These are phyloP conservation scores for Caenorhabditis inopinata DNA, from an alignment of 1,140 invertebrate genomes.

Conservation along the genomic window DNA sequence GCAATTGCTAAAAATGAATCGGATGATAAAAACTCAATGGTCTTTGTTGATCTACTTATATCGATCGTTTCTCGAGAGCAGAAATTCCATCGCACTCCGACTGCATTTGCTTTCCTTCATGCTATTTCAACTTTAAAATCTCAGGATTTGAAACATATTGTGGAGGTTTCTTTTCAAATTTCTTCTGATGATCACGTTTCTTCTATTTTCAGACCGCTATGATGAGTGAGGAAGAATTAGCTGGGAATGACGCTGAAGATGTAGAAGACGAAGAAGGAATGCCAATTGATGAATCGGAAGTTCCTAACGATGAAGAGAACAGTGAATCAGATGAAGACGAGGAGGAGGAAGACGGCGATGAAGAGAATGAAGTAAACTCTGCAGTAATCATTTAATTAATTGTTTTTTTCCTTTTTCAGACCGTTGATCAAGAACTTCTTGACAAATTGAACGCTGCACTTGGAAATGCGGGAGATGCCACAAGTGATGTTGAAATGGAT, in stretches of 20 bases:
- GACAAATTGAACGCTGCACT: constrained; percentile 17
- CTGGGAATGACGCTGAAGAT: constrained; percentile 5
- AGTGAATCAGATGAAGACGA: not conserved
- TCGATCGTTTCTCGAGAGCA: constrained; percentile 10
- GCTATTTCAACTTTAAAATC: not conserved
- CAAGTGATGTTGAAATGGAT: constrained; percentile 14
- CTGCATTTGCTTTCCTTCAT: not conserved
- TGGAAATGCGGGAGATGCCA: constrained; percentile 7
- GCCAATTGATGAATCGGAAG: constrained; percentile 13
- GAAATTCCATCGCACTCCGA: constrained; percentile 20
- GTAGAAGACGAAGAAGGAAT: constrained; percentile 21
- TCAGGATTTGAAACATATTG: not conserved
- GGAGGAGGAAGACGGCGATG: not conserved
- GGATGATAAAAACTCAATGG: not conserved
- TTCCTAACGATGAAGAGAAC: not conserved
- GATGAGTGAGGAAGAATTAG: constrained; percentile 1
- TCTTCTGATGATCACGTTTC: not conserved
- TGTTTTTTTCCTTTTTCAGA: not conserved
- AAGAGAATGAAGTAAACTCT: not conserved
- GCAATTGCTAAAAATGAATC: not conserved
- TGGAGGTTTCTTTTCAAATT: not conserved
- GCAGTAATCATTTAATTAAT: not conserved
- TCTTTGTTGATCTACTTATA: not conserved
- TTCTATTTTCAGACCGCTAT: not conserved
- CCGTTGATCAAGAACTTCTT: constrained; percentile 6